These are phyloP conservation scores for Centruroides sculpturatus DNA, from an alignment of 1,140 invertebrate genomes.

Conservation along the genomic window DNA sequence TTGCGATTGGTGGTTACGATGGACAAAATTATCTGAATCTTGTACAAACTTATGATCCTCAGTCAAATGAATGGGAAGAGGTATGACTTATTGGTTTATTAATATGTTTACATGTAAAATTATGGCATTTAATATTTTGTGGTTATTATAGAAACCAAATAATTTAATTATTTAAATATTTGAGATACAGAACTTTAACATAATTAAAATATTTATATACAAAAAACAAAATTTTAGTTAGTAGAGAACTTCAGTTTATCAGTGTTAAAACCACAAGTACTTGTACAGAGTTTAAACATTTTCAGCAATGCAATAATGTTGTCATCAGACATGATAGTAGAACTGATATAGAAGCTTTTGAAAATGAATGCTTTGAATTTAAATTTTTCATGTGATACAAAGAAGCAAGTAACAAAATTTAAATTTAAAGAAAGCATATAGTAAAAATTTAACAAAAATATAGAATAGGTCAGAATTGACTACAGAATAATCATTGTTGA, in stretches of 20 bases:
- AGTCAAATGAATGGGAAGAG: slow-evolving; percentile 39
- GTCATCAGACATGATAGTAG: too few relatives aligned
- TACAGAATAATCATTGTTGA: too few relatives aligned
- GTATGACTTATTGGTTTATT: slow-evolving; percentile 2
- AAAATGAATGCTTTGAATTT: too few relatives aligned
- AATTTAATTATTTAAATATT: neutral
- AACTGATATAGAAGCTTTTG: too few relatives aligned
- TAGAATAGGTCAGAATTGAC: too few relatives aligned
- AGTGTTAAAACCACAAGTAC: neutral
- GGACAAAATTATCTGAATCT: slow-evolving; percentile 57
- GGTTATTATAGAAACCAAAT: neutral
- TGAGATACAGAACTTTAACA: neutral
- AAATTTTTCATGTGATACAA: too few relatives aligned
- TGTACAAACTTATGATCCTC: slow-evolving; percentile 66
- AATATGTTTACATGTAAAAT: neutral
- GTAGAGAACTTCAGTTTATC: neutral
- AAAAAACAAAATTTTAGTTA: neutral
- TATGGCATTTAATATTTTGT: neutral
- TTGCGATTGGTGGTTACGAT: slow-evolving; percentile 60
- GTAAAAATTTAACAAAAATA: too few relatives aligned
- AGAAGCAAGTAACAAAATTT: too few relatives aligned
- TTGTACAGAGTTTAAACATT: too few relatives aligned
- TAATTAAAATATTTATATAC: neutral
- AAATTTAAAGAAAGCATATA: too few relatives aligned
- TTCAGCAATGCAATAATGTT: too few relatives aligned